Evolutionary conservation across 2,888 invertebrate species (phyloP).

Genomic region (Opisthograptis luteolata): DNA sequence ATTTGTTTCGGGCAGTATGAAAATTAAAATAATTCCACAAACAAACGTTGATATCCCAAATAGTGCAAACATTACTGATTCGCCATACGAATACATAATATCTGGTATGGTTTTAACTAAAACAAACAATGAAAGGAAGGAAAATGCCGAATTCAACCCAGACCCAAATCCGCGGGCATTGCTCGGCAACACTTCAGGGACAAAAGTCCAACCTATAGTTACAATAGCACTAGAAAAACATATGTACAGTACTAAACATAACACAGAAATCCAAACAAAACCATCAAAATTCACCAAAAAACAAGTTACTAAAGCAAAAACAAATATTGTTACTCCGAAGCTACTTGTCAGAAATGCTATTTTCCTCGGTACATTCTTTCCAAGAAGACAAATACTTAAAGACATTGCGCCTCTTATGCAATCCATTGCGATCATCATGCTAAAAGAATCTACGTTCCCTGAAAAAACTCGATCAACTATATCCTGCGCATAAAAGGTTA

Average conservation of each 20-base stretch:
- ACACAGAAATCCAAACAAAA: constrained; percentile 7
- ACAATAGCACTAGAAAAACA: constrained; percentile 37
- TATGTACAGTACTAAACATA: constrained; percentile 10
- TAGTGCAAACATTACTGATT: constrained; percentile 3
- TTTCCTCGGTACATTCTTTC: constrained; percentile 15
- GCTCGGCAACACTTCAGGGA: constrained; percentile 48
- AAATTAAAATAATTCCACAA: constrained; percentile 30
- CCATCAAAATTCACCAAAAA: not conserved
- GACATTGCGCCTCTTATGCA: constrained; percentile 1
- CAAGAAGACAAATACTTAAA: constrained; percentile 6
- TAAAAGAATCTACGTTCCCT: constrained; percentile 15
- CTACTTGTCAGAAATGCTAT: not conserved
- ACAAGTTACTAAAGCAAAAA: constrained; percentile 3
- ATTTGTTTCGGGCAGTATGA: constrained; percentile 49
- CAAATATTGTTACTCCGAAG: constrained; percentile 2
- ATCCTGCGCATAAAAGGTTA: constrained; percentile 20
- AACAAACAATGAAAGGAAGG: constrained; percentile 11
- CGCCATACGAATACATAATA: constrained; percentile 13
- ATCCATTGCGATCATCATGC: constrained; percentile 16
- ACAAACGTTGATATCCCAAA: constrained; percentile 6
- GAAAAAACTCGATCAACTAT: constrained; percentile 15
- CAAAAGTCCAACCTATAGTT: constrained; percentile 47
- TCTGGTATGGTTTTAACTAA: constrained; percentile 14
- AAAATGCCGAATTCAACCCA: constrained; percentile 26
- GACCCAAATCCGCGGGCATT: constrained; percentile 48